Base-by-base conservation (phyloP, 2,888 invertebrate genomes). In the Tipula helvola region DNA sequence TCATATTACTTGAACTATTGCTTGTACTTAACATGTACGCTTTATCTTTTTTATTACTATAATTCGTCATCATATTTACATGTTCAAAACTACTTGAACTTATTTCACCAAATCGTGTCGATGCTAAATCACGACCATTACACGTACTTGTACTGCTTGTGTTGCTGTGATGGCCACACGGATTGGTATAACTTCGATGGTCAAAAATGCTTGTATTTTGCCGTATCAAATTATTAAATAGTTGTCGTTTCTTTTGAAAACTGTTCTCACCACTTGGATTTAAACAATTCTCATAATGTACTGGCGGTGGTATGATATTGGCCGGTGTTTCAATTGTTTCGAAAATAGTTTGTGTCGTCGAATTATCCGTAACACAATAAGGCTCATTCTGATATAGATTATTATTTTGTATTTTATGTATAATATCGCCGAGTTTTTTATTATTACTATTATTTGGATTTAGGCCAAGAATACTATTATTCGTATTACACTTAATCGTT, bases 51-150 rank as follows among this genome's bases (percentile, higher is more conserved):
- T 84, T 84, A 71, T 28, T 12, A 71, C 28, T 28, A 39, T 84
- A 84, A 18, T 84, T 84, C 3, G 42, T 86, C 28, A 88, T 88
- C 87, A 89, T 88, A 88, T 89, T 89, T 87, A 90, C 88, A 88
- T 89, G 89, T 87, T 89, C 89, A 87, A 89, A 89, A 88, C 89
- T 89, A 87, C 89, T 89, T 87, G 89, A 89, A 88, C 89, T 89
- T 86, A 88, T 88, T 87, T 88, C 88, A 84, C 88, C 88, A 39
- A 87, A 88, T 28, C 87, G 87, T 44, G 28, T 28, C 42, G 28
- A 18, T 71, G 71, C 71, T 28, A 71, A 28, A 3, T 71, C 71
- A 71, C 71, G 71, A 10, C 41, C n/a, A n/a, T n/a, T n/a, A n/a
- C n/a, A n/a, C n/a, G n/a, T n/a, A n/a, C n/a, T n/a, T n/a, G n/a